A percentile compares a stretch with the other conserved stretches of the same genome.
These are phyloP conservation scores for Antheraea pernyi DNA, from an alignment of 1,140 invertebrate genomes.

Conservation along the genomic window DNA sequence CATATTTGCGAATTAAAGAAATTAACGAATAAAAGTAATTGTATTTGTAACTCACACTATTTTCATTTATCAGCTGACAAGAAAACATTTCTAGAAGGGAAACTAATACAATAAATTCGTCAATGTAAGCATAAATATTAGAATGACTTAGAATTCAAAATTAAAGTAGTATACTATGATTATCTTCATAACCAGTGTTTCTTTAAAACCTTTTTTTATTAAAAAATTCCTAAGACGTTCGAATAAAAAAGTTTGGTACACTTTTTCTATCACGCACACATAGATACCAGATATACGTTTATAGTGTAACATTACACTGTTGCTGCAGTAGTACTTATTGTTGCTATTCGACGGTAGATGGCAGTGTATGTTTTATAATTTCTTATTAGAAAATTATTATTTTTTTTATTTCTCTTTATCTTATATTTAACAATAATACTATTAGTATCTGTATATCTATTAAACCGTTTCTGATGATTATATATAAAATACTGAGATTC, in stretches of 20 bases:
- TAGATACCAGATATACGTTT: conserved; percentile 11
- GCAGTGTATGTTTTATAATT: conserved; percentile 17
- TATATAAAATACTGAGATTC: not conserved
- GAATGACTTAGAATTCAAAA: too few relatives aligned
- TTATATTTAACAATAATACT: not conserved
- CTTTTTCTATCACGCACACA: conserved; percentile 52
- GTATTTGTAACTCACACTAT: too few relatives aligned
- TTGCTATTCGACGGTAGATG: conserved; percentile 54
- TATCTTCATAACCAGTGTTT: not conserved
- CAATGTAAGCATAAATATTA: too few relatives aligned
- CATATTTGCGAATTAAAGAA: too few relatives aligned
- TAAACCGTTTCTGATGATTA: too few relatives aligned
- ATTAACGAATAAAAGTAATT: too few relatives aligned
- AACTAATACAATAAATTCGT: too few relatives aligned
- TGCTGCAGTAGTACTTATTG: conserved; percentile 47
- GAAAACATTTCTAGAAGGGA: too few relatives aligned
- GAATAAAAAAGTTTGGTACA: conserved; percentile 48
- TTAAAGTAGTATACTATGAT: too few relatives aligned
- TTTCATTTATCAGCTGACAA: too few relatives aligned
- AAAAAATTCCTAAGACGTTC: not conserved
- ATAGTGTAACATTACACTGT: conserved; percentile 12
- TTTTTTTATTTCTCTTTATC: not conserved
- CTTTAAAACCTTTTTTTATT: not conserved
- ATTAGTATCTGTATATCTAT: too few relatives aligned
- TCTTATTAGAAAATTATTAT: conserved; percentile 9